Base-by-base conservation (phyloP, 2,113 vertebrate species). In the Pipa parva region DNA sequence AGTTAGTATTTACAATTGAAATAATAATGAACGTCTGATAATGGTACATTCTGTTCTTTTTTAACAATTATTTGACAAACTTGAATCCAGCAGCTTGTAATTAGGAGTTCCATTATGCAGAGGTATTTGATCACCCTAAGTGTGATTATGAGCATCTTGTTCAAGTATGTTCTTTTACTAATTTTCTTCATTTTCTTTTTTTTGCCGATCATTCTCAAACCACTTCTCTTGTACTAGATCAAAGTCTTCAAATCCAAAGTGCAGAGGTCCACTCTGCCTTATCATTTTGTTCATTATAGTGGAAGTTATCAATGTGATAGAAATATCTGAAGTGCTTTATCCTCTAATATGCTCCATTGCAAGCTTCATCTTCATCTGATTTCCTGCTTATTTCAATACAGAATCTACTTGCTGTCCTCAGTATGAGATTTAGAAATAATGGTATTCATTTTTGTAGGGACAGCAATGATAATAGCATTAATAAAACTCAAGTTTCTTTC, bases 211-310 rank as follows among this genome's bases (percentile, higher is more conserved):
- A 79, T 73, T 67, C 79, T 83, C 82, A 73, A 84, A 85, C 83
- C 83, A 84, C 79, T 88, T 78, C 76, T 82, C 79, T 85, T 78
- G 64, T 74, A 79, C 80, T 74, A 77, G 84, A 88, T 88, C 82
- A 86, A 87, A 86, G 81, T 72, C 84, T 79, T 83, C 79, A 76
- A 81, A 85, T 81, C 71, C 78, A 76, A 75, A 71, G 76, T 82
- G 73, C 78, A 68, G 82, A 80, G 76, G 70, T 72, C 37, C 84
- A 80, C 78, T 78, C 78, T 80, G 77, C 77, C 63, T 76, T 81
- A 73, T 73, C 72, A 72, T 81, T 85, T 78, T 79, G 72, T 74
- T 81, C 81, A 66, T 79, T 61, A 63, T 29, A 81, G 78, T 72
- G 64, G 71, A 82, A 84, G 83, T 71, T 74, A 75, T 63, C 83